Base-by-base conservation (phyloP, 2,113 vertebrate genomes). In the Amblyopsis rosae region DNA sequence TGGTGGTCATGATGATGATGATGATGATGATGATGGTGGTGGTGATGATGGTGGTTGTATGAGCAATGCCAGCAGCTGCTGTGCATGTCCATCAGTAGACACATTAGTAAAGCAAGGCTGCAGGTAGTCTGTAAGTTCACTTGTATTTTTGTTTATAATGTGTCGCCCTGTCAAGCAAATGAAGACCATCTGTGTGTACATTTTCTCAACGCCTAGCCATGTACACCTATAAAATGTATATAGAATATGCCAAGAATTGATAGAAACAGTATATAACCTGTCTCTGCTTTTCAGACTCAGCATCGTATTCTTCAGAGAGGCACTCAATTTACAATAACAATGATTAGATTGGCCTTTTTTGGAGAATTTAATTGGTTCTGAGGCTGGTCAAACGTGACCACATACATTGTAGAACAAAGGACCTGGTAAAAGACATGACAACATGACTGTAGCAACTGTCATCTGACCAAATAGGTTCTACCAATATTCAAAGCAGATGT, bases 21-120 rank as follows among this genome's bases (percentile, higher is more conserved):
- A 81, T 59, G 60, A 54, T 61, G 26, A 72, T 26, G n/a, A 75
- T 50, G 13, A 2, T 15, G 49, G 13, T 50, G 35, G 7, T 41
- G 35, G 35, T 6, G 35, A 3, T 63, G 59, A 81, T 26, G 17
- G 75, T 50, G n/a, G 67, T 26, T 15, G 57, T 35, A 51, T 32
- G 58, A 57, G 49, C 69, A 63, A 71, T 48, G 53, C 11, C 35
- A 59, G 51, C 49, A 68, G 19, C 67, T 59, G 16, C 45, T 19
- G 46, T 48, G 35, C 35, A 17, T 19, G 10, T 49, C 41, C 50
- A 35, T 57, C 60, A 57, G 10, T 7, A 67, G 46, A 73, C 32
- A 45, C 13, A 45, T 75, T 26, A 66, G n/a, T 62, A 72, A 53
- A 48, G 68, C 68, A 63, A 68, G 16, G 19, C 9, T 48, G n/a